Percentiles rank a stretch among this genome's conserved stretches.
Conservation (phyloP, 2,888 invertebrate genomes). For the Coleophora deauratella region DNA sequence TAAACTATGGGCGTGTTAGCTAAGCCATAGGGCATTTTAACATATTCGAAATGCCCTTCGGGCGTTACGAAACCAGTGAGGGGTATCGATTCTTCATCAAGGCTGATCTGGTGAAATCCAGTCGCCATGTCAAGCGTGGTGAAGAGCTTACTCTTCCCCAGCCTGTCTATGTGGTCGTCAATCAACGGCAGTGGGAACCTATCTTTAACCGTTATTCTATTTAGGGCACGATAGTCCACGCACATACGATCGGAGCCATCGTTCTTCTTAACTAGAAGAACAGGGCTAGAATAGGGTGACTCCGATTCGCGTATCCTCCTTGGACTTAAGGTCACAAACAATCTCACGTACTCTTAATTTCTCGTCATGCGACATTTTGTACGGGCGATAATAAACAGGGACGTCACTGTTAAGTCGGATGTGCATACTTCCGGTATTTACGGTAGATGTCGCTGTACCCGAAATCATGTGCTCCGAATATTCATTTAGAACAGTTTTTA, state of each 20-base stretch:
- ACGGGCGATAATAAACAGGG: constrained; percentile 1
- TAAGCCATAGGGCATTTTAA: too few relatives aligned
- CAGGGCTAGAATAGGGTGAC: background rate
- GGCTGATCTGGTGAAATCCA: too few relatives aligned
- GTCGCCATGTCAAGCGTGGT: too few relatives aligned
- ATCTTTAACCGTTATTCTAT: too few relatives aligned
- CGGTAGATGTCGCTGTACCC: constrained; percentile 1
- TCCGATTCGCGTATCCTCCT: background rate
- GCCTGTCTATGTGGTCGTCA: too few relatives aligned
- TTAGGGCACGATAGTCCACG: background rate
- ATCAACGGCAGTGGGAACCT: too few relatives aligned
- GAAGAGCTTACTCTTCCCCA: too few relatives aligned
- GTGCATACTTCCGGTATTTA: constrained; percentile 1
- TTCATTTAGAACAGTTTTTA: background rate
- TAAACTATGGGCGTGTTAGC: too few relatives aligned
- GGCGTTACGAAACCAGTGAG: too few relatives aligned
- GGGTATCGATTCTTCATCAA: too few relatives aligned
- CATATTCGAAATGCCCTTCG: too few relatives aligned
- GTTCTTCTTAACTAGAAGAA: background rate
- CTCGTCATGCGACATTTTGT: background rate
- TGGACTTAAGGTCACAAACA: background rate
- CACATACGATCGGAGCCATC: background rate
- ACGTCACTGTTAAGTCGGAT: constrained; percentile 1
- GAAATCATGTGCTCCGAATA: background rate
- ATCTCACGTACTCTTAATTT: background rate